Percentiles rank a stretch among this genome's conserved stretches.
These are phyloP conservation scores for Numenius phaeopus DNA, from an alignment of 2,797 vertebrate species.

Conservation along the genomic window DNA sequence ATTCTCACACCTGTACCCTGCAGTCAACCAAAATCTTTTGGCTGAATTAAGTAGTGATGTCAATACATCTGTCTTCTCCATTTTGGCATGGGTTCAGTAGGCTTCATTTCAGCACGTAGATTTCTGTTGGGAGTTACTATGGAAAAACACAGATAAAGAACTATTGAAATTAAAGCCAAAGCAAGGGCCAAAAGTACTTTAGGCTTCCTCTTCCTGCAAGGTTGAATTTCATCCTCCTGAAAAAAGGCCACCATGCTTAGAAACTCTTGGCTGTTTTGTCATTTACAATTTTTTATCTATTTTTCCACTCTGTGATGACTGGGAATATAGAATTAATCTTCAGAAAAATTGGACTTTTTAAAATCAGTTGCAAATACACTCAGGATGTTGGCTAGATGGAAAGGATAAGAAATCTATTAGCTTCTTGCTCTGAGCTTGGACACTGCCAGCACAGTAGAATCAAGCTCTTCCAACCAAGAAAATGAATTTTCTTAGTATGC, in stretches of 20 bases:
- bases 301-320: neutral
- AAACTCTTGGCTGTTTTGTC: neutral
- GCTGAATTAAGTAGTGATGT: neutral
- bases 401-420: neutral
- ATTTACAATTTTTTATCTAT: neutral
- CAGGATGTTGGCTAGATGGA: neutral
- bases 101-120: neutral
- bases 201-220: neutral
- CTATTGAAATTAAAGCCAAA: neutral
- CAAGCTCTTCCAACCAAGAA: neutral
- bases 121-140: neutral
- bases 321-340: neutral
- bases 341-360: neutral
- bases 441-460: neutral
- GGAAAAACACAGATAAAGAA: neutral
- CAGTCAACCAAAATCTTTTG: neutral
- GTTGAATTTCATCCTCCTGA: neutral
- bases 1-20: neutral
- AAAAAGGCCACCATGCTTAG: neutral
- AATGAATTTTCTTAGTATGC: neutral
- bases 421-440: neutral
- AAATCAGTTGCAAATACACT: neutral
- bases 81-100: neutral
- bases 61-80: neutral
- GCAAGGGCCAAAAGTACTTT: neutral